These are phyloP conservation scores for Falco columbarius DNA, from an alignment of 2,797 vertebrate species.

Conservation along the genomic window DNA sequence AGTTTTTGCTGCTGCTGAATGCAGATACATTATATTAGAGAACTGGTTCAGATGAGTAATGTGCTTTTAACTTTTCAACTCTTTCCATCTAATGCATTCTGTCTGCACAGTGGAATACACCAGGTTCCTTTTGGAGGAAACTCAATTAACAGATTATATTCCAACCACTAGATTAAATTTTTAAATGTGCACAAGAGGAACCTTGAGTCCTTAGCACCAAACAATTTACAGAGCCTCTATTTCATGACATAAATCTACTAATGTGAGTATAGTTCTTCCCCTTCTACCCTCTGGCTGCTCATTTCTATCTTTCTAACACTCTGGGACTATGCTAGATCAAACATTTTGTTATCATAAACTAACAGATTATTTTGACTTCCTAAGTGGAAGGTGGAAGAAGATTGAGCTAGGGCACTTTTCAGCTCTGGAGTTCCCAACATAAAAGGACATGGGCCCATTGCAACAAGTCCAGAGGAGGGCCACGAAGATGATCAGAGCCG, in stretches of 20 bases:
- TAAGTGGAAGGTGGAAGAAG: neutral
- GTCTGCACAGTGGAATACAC: neutral
- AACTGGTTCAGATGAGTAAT: neutral
- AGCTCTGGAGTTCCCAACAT: no score
- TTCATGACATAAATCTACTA: neutral
- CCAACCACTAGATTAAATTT: neutral
- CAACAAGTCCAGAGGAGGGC: no score
- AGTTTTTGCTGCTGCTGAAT: neutral
- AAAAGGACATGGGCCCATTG: no score
- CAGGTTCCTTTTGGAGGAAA: neutral
- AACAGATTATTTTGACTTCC: neutral
- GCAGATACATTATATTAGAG: neutral
- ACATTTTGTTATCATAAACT: neutral
- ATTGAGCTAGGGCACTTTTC: neutral
- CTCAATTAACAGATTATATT: neutral
- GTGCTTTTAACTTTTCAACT: neutral
- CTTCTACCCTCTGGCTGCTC: neutral
- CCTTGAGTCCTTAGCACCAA: neutral
- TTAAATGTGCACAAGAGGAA: neutral
- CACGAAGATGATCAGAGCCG: no score
- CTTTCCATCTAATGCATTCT: neutral
- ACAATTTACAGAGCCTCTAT: neutral
- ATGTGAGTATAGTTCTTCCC: neutral
- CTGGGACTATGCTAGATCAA: neutral
- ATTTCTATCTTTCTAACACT: neutral